phyloP scores from a whole-genome alignment of 2,888 invertebrate species.

The Lithophane ornitopus region DNA sequence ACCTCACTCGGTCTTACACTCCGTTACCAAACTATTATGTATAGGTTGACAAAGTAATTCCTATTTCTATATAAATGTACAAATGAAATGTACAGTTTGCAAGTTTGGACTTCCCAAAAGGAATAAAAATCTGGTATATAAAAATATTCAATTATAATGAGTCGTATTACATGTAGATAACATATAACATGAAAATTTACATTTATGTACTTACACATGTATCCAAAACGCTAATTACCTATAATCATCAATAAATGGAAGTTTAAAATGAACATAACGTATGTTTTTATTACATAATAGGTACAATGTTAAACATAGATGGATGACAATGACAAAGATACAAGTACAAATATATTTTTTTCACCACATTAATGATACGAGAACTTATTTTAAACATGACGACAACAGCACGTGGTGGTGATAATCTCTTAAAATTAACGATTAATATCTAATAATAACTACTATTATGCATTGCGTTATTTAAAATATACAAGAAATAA shows the following conservation, averaged over 20 bases:
- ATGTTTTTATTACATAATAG: not conserved
- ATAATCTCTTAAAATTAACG: conserved; percentile 66
- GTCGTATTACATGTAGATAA: conserved; percentile 65
- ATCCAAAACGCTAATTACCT: conserved; percentile 45
- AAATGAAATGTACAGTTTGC: too few species aligned
- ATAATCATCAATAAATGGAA: conserved; percentile 31
- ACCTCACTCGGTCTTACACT: too few species aligned
- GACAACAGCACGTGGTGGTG: conserved; percentile 57
- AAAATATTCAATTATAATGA: conserved; percentile 74
- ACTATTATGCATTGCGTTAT: conserved; percentile 53
- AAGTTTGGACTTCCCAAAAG: not conserved
- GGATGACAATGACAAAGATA: conserved; percentile 17
- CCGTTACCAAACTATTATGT: too few species aligned
- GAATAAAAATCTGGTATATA: conserved; percentile 54
- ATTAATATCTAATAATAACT: conserved; percentile 39
- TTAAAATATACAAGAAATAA: conserved; percentile 62
- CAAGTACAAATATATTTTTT: conserved; percentile 4
- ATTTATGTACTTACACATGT: conserved; percentile 62
- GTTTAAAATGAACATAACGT: conserved; percentile 24
- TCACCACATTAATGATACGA: not conserved
- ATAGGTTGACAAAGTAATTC: too few species aligned
- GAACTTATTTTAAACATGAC: conserved; percentile 10
- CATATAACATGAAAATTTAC: conserved; percentile 71
- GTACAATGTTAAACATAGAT: conserved; percentile 9
- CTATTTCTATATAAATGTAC: too few species aligned